A percentile compares a stretch with the other conserved stretches of the same genome.
Conservation (phyloP, 2,888 invertebrate species). For the Hyposoter dolosus region DNA sequence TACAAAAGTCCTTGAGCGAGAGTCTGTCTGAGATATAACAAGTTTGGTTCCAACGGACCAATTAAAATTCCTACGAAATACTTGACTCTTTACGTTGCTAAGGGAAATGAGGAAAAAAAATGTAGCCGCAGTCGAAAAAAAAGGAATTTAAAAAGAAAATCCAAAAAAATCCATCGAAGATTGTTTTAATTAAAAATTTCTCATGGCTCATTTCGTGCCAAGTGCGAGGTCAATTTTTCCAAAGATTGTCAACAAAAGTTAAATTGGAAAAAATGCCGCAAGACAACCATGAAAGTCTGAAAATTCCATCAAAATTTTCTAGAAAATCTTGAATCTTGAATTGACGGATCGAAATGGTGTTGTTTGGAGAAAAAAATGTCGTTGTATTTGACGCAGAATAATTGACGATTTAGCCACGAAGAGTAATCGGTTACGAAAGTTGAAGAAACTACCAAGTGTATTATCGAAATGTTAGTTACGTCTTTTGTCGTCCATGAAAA, state of each 20-base stretch:
- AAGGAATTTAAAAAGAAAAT: not conserved
- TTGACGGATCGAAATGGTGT: not conserved
- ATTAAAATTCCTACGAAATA: constrained; percentile 47
- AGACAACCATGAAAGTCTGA: not conserved
- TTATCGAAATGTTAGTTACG: constrained; percentile 27
- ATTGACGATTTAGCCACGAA: not conserved
- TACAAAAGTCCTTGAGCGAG: constrained; percentile 40
- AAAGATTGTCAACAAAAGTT: not conserved
- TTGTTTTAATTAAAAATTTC: not conserved
- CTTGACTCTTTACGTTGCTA: constrained; percentile 27
- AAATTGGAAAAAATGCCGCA: not conserved
- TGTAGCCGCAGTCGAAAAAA: not conserved
- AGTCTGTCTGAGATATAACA: constrained; percentile 27
- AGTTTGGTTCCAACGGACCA: constrained; percentile 28
- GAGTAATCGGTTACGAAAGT: constrained; percentile 25
- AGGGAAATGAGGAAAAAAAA: constrained; percentile 24
- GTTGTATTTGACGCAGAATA: constrained; percentile 11
- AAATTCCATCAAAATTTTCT: not conserved
- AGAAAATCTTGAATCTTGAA: not conserved
- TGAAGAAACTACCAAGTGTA: constrained; percentile 19
- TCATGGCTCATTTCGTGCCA: not conserved
- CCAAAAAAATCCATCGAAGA: not conserved
- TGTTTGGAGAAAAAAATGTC: not conserved
- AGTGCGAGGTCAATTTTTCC: not conserved
- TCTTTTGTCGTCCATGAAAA: constrained; percentile 40